Conservation (phyloP, 2,797 vertebrate species). For the Morus bassanus region DNA sequence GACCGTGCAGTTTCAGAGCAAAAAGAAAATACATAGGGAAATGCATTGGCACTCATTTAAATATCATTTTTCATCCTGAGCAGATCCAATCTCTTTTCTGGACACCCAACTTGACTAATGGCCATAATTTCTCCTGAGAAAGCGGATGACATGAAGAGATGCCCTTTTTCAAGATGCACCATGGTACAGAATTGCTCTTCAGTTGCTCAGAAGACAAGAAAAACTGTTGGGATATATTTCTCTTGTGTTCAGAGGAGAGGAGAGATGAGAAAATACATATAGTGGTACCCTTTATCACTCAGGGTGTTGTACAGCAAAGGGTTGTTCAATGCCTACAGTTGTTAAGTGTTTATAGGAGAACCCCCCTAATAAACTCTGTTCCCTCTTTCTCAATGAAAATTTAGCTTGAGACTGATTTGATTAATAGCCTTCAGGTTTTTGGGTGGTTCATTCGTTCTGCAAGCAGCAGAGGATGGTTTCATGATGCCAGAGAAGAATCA, state of each 20-base stretch:
- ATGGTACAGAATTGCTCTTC: background rate
- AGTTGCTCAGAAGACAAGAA: background rate
- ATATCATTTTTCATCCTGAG: background rate
- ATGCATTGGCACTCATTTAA: background rate
- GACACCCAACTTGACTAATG: background rate
- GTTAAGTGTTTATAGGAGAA: background rate
- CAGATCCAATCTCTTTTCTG: background rate
- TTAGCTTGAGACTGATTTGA: background rate
- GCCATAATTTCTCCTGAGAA: background rate
- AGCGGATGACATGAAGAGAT: background rate
- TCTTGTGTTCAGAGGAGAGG: background rate
- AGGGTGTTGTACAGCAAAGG: background rate
- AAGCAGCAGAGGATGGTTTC: background rate
- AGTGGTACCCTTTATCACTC: background rate
- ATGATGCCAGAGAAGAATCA: background rate
- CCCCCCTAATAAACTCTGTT: background rate
- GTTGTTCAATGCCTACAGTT: background rate
- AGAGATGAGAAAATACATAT: background rate
- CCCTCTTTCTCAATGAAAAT: background rate
- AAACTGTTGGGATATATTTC: background rate
- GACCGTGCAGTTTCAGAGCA: background rate
- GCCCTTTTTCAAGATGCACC: background rate
- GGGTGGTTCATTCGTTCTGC: background rate
- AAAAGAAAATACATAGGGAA: background rate
- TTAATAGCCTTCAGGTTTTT: background rate